phyloP scores from a whole-genome alignment of 1,140 invertebrate genomes.

The Drosophila sp. region DNA sequence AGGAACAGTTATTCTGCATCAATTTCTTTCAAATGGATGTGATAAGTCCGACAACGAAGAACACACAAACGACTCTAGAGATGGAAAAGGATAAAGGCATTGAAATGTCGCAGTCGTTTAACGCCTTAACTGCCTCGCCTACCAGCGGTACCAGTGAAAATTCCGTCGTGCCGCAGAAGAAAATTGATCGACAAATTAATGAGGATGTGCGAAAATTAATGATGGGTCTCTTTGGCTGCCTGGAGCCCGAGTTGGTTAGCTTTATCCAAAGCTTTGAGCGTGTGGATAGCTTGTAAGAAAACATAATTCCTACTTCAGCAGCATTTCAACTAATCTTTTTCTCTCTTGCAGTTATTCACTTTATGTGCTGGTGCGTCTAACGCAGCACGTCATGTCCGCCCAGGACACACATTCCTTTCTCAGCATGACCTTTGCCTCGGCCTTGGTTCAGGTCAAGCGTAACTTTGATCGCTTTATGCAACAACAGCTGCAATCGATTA shows the following conservation, averaged over 20 bases:
- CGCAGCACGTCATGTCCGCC: conserved; percentile 95
- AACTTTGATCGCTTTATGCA: conserved; percentile 97
- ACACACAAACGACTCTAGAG: conserved; percentile 86
- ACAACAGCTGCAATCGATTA: conserved; percentile 92
- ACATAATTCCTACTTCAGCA: background rate
- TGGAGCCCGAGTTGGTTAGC: conserved; percentile 93
- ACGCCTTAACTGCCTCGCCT: conserved; percentile 51
- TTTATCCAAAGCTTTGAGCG: conserved; percentile 94
- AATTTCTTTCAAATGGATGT: conserved; percentile 95
- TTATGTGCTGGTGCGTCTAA: conserved; percentile 95
- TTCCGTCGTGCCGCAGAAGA: conserved; percentile 85
- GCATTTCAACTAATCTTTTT: background rate
- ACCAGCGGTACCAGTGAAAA: conserved; percentile 33
- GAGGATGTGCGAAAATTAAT: conserved; percentile 94
- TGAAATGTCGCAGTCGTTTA: conserved; percentile 68
- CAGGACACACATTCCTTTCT: conserved; percentile 96
- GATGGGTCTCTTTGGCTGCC: conserved; percentile 92
- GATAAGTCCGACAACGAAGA: conserved; percentile 85
- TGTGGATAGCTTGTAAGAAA: conserved; percentile 93
- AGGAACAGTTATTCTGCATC: conserved; percentile 98
- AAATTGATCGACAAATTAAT: conserved; percentile 89
- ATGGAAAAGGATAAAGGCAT: conserved; percentile 69
- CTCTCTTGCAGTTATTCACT: conserved; percentile 92
- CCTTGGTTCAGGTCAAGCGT: conserved; percentile 96
- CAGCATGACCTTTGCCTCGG: conserved; percentile 94